Conservation (phyloP, 2,888 invertebrate genomes). For the Nasonia oneida region DNA sequence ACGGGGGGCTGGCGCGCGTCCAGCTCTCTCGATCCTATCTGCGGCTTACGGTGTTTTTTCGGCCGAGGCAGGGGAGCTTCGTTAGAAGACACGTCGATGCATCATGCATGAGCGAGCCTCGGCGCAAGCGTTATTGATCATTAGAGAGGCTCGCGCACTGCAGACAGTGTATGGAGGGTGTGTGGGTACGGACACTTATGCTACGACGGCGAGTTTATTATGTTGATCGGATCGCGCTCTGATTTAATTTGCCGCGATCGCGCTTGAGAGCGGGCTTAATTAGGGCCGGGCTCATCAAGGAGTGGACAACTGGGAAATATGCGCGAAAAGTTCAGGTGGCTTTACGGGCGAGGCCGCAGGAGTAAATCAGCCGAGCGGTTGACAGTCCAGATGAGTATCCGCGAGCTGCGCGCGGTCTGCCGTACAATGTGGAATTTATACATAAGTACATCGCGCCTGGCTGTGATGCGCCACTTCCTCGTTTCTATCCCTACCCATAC, state of each 20-base stretch:
- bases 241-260: neutral
- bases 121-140: conserved; percentile 23
- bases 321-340: neutral
- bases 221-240: neutral
- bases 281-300: neutral
- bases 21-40: conserved; percentile 9
- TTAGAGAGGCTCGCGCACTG: conserved; percentile 9
- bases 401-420: neutral
- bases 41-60: neutral
- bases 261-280: neutral
- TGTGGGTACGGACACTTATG: conserved; percentile 11
- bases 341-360: neutral
- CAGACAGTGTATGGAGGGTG: neutral
- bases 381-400: conserved; percentile 6
- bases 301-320: neutral
- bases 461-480: neutral
- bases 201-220: conserved; percentile 10
- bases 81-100: conserved; percentile 24
- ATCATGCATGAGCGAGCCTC: conserved; percentile 27
- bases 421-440: conserved; percentile 4
- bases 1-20: neutral
- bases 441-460: neutral
- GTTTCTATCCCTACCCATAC: neutral
- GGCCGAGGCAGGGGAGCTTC: neutral
- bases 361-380: neutral